Evolutionary conservation across 2,113 vertebrate species (phyloP), one percentile per base, ranked within the genome.

Genomic region (Abramis brama): DNA sequence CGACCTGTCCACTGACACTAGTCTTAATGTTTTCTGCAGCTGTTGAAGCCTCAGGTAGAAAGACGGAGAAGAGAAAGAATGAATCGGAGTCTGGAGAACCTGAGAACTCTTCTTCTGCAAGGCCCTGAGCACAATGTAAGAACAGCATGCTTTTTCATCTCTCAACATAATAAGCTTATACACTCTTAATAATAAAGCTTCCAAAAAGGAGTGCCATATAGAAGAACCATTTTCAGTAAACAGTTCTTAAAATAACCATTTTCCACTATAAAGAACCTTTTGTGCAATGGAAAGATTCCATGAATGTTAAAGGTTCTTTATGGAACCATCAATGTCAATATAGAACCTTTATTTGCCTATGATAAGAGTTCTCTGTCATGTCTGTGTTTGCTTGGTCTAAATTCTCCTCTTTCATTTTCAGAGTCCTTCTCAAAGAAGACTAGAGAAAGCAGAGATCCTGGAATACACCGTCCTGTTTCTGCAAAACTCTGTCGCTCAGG

Each of bases 381-480:
- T 15, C 36, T 43, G 1, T 52, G 50, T 52, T 71, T 71, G 23
- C 21, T 10, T 77, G 27, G 2, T 57, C 76, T 79, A 15, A 79
- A 62, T n/a, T 5, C 6, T 15, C 33, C n/a, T 74, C 43, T 9
- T 81, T 17, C 75, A 50, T 70, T 88, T 78, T 68, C 80, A 96
- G 96, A 92, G 88, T 76, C 91, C 91, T 57, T 88, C 88, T 79
- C 95, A 94, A 85, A 94, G 92, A 85, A 94, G 95, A 85, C 90
- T 95, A 91, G 95, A 96, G 90, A 96, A 97, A 82, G 95, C 96
- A 0, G 96, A 97, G 91, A 96, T 97, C 5, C 91, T 97, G 81
- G 96, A 96, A 89, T 92, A 94, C 78, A 94, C 96, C 0, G 92
- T 94, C 27, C 84, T 89, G 66, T 94, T 94, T 83, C 89, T 94